Evolutionary conservation across 2,888 invertebrate genomes (phyloP).

Genomic region (Hyalella azteca): DNA sequence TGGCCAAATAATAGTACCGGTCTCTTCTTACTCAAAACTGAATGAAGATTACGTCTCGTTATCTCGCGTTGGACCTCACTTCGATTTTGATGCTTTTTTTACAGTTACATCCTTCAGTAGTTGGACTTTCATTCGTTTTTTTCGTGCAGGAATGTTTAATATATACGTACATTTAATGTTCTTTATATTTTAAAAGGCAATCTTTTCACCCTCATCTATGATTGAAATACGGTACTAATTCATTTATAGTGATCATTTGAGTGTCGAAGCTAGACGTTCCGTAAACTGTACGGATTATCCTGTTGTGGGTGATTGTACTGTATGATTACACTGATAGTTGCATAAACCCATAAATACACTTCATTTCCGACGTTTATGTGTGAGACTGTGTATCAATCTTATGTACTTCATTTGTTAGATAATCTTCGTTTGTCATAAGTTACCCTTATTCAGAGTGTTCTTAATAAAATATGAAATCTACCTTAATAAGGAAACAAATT

Average conservation of each 20-base stretch:
- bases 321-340: neutral
- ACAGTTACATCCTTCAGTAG: too few relatives aligned
- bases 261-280: neutral
- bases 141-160: too few relatives aligned
- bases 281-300: neutral
- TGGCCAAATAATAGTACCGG: too few relatives aligned
- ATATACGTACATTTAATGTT: too few relatives aligned
- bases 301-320: neutral
- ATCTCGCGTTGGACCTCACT: too few relatives aligned
- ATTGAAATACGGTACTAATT: neutral
- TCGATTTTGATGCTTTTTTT: too few relatives aligned
- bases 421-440: neutral
- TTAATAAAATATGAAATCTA: constrained; percentile 10
- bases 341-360: neutral
- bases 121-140: too few relatives aligned
- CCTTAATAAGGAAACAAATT: too few relatives aligned
- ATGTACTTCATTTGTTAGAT: neutral
- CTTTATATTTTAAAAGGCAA: too few relatives aligned
- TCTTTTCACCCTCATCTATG: too few relatives aligned
- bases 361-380: neutral
- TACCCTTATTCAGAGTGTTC: constrained; percentile 1
- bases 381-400: neutral
- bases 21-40: too few relatives aligned
- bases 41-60: too few relatives aligned
- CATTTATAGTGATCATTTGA: neutral